These are phyloP conservation scores for Holacanthella duospinosa DNA, from an alignment of 2,888 invertebrate genomes.

Conservation along the genomic window DNA sequence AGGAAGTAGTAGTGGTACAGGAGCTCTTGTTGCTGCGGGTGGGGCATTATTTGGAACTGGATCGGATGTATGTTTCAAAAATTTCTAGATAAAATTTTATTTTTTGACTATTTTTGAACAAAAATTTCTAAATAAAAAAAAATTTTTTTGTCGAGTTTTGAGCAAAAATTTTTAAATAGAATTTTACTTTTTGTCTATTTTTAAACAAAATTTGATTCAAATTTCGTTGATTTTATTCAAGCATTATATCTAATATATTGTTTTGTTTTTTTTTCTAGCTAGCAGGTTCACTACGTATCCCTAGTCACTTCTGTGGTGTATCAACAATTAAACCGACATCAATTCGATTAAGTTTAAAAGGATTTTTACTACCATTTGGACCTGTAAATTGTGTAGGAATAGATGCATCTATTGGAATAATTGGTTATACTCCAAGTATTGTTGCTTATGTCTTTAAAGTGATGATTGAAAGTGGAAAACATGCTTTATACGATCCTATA, in stretches of 20 bases:
- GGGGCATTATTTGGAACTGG: conserved; percentile 19
- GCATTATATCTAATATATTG: too few species aligned
- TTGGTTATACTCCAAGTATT: conserved; percentile 22
- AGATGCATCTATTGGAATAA: conserved; percentile 25
- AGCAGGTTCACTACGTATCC: conserved; percentile 27
- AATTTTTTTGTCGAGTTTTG: too few species aligned
- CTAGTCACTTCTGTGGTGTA: conserved; percentile 33
- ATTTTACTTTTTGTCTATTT: too few species aligned
- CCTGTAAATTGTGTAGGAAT: conserved; percentile 30
- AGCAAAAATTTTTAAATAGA: too few species aligned
- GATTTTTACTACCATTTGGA: conserved; percentile 20
- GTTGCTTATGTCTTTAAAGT: conserved; percentile 25
- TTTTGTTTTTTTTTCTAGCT: conserved; percentile 4
- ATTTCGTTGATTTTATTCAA: background rate
- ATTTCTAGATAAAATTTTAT: too few species aligned
- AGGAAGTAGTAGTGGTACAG: conserved; percentile 30
- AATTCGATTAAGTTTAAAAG: conserved; percentile 25
- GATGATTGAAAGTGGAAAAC: conserved; percentile 17
- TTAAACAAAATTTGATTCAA: background rate
- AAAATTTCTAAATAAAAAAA: too few species aligned
- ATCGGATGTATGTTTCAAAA: conserved; percentile 1
- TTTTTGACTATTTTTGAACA: too few species aligned
- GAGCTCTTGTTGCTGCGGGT: conserved; percentile 21
- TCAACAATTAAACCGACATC: conserved; percentile 32
- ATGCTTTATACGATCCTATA: conserved; percentile 24